Evolutionary conservation across 2,888 invertebrate genomes (phyloP), one percentile per base, ranked within the genome.

Genomic region (Eilema depressum): DNA sequence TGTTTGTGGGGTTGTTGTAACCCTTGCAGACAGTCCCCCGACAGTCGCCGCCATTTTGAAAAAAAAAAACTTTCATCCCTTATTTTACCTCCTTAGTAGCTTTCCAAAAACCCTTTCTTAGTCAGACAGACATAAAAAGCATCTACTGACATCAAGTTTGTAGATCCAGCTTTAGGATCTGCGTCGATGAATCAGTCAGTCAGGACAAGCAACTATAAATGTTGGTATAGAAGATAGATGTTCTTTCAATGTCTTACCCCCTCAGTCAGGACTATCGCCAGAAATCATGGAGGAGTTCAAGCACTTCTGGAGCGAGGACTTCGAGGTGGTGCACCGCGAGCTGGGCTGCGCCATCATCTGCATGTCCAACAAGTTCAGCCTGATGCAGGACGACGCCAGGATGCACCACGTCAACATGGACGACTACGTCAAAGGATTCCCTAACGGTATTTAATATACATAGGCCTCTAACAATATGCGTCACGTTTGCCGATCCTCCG

Each of bases 311-410:
- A 88, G 91, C 71, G 94, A 94, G 53, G 93, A 94, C 71, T 95
- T 94, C 78, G 93, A 94, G 71, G 91, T 95, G 76, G 93, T 93
- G 47, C 93, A 95, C 83, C 91, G 95, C 2, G 95, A 95, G 87
- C 88, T 95, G 63, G 95, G 95, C 82, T 95, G 95, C 72, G 94
- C 95, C 72, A 89, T 95, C 84, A 92, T 95, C 85, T 95, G 95
- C 86, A 95, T 95, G 95, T 92, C 93, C 80, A 92, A 94, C 85
- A 94, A 94, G 88, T 93, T 95, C 82, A 88, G 90, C 0, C 85
- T 95, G 59, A 80, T 95, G 86, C 86, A 94, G 66, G 94, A 93
- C 1, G 93, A 95, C 73, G 84, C 89, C n/a, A 86, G 92, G 71
- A 93, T 95, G 80, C 94, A 95, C 57, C 95, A 94, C 70, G 82